Evolutionary conservation across 2,888 invertebrate genomes (phyloP).

Genomic region (Rutpela maculata): DNA sequence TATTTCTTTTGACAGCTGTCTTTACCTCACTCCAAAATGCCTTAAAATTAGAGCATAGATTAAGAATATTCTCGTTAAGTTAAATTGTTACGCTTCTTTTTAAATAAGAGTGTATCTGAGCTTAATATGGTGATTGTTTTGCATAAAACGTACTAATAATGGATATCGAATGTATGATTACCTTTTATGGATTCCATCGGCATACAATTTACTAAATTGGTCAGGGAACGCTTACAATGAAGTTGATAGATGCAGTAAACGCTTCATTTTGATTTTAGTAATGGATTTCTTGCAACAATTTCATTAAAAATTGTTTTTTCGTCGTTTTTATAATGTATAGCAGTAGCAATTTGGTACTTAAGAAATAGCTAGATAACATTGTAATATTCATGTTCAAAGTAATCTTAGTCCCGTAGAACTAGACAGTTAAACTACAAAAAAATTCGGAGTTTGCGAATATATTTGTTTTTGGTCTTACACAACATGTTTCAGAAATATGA

Average conservation of each 20-base stretch:
- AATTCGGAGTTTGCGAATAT: too few species aligned
- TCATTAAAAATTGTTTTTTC: background rate
- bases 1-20: too few species aligned
- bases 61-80: too few species aligned
- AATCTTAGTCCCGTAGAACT: background rate
- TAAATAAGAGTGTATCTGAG: too few species aligned
- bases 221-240: background rate
- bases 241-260: slow-evolving; percentile 7
- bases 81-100: too few species aligned
- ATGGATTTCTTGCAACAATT: background rate
- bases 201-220: slow-evolving; percentile 24
- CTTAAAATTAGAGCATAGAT: too few species aligned
- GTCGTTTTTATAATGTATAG: background rate
- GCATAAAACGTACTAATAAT: background rate
- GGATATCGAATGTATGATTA: slow-evolving; percentile 24
- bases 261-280: slow-evolving; percentile 17
- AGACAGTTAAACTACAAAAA: too few species aligned
- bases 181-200: background rate
- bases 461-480: too few species aligned
- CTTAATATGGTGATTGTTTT: too few species aligned
- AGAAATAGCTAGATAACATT: background rate
- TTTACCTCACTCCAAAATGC: too few species aligned
- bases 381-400: background rate
- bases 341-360: background rate
- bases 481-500: too few species aligned